Evolutionary conservation across 2,797 vertebrate species (phyloP).

Genomic region (Mormyrus proboscirostris): DNA sequence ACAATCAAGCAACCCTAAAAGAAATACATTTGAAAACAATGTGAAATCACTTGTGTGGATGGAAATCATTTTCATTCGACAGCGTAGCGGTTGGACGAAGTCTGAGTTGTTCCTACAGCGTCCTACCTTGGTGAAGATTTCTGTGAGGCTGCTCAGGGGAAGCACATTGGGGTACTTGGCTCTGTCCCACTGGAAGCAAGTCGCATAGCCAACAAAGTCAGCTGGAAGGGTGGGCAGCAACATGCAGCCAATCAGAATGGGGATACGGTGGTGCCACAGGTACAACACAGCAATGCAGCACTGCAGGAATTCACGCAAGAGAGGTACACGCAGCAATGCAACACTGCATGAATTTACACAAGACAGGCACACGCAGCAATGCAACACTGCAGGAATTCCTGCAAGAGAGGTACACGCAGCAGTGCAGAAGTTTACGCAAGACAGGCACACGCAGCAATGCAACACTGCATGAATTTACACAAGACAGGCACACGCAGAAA

Average conservation of each 20-base stretch:
- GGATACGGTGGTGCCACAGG: not conserved
- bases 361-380: conserved; percentile 16
- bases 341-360: too few species aligned
- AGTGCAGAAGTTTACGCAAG: not conserved
- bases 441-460: conserved; percentile 22
- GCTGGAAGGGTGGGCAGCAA: conserved; percentile 60
- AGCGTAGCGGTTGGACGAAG: not conserved
- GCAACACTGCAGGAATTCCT: too few species aligned
- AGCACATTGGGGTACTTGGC: conserved; percentile 84
- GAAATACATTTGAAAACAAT: not conserved
- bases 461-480: not conserved
- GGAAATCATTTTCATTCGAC: not conserved
- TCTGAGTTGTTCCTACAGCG: not conserved
- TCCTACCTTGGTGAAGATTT: conserved; percentile 80
- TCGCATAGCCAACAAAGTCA: conserved; percentile 77
- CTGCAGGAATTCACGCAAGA: not conserved
- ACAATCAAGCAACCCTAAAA: not conserved
- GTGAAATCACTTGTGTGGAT: not conserved
- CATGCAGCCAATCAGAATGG: not conserved
- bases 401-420: not conserved
- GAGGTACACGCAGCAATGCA: not conserved
- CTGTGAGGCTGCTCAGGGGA: conserved; percentile 73
- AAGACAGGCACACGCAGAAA: not conserved
- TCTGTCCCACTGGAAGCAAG: conserved; percentile 92
- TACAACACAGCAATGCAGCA: not conserved